These are phyloP conservation scores for Vanessa cardui DNA, from an alignment of 2,888 invertebrate species.

Conservation along the genomic window DNA sequence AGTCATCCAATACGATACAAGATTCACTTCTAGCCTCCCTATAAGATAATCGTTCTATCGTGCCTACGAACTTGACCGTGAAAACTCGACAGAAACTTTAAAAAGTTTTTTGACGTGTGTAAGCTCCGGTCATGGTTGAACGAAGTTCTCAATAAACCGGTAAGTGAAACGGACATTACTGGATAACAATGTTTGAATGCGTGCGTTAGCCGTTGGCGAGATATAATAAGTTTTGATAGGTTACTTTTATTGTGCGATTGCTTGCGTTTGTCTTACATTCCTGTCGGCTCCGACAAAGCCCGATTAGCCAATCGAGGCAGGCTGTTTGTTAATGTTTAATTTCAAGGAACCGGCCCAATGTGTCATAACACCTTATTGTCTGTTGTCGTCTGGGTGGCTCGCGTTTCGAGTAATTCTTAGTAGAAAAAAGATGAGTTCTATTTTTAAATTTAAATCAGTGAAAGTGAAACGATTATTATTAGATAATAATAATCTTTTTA, in stretches of 20 bases:
- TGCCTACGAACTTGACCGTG: constrained; percentile 52
- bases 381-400: constrained; percentile 48
- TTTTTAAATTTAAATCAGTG: not conserved
- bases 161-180: constrained; percentile 72
- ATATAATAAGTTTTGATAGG: constrained; percentile 26
- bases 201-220: constrained; percentile 21
- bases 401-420: constrained; percentile 43
- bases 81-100: constrained; percentile 57
- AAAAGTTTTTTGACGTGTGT: constrained; percentile 65
- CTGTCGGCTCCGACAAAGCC: constrained; percentile 41
- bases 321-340: constrained; percentile 56
- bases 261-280: constrained; percentile 37
- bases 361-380: constrained; percentile 58
- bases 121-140: constrained; percentile 67
- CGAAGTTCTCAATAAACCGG: constrained; percentile 75
- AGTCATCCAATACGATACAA: constrained; percentile 53
- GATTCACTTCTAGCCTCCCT: constrained; percentile 48
- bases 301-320: constrained; percentile 49
- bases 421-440: constrained; percentile 25
- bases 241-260: constrained; percentile 26
- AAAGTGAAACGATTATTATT: not conserved
- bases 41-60: constrained; percentile 39
- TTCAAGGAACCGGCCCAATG: constrained; percentile 62
- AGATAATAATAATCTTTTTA: not conserved
- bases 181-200: constrained; percentile 54